A percentile compares a stretch with the other conserved stretches of the same genome.
These are phyloP conservation scores for Orchestia grillus DNA, from an alignment of 1,140 invertebrate genomes.

Conservation along the genomic window DNA sequence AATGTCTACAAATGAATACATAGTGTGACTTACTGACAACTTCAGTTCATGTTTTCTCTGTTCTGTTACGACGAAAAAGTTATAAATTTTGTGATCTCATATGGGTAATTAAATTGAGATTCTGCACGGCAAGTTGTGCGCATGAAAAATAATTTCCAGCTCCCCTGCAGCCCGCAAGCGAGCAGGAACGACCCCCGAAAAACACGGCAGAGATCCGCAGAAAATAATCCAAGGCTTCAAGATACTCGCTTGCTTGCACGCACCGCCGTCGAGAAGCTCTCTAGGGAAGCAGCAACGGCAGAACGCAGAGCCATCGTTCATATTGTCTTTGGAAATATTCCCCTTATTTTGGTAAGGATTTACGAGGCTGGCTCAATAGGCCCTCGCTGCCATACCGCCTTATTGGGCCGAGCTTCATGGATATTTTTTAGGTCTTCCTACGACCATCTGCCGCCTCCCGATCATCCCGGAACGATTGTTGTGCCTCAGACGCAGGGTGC, in stretches of 20 bases:
- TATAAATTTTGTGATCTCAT: background rate
- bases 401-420: slow-evolving; percentile 23
- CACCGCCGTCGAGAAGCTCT: background rate
- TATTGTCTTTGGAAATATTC: slow-evolving; percentile 48
- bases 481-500: background rate
- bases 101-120: background rate
- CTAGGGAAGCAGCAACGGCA: background rate
- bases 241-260: background rate
- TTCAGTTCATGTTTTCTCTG: too few relatives aligned
- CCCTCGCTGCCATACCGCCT: background rate
- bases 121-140: background rate
- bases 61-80: too few relatives aligned
- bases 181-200: background rate
- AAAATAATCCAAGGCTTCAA: background rate
- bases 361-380: slow-evolving; percentile 35
- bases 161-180: background rate
- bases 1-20: too few relatives aligned
- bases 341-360: slow-evolving; percentile 43
- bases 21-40: too few relatives aligned
- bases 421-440: slow-evolving; percentile 34
- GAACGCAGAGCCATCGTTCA: slow-evolving; percentile 11
- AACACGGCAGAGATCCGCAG: background rate
- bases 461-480: background rate
- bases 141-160: background rate
- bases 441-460: slow-evolving; percentile 6